phyloP scores from a whole-genome alignment of 2,888 invertebrate species.

The Scaeva pyrastri region DNA sequence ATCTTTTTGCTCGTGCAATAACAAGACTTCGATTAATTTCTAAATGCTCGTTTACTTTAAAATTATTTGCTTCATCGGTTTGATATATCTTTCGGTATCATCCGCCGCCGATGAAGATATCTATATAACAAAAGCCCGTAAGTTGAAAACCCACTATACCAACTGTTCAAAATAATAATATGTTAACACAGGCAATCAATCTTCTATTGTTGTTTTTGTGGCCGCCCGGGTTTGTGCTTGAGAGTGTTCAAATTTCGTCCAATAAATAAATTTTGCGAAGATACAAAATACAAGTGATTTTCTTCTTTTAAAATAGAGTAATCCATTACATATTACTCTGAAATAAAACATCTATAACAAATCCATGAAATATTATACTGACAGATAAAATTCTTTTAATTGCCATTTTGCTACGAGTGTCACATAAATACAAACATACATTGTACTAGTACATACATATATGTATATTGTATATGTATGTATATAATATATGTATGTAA shows the following conservation, averaged over 20 bases:
- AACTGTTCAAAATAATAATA: not conserved
- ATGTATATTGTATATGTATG: not conserved
- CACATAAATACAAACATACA: not conserved
- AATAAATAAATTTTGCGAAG: not conserved
- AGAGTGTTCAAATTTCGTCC: constrained; percentile 3
- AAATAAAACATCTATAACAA: constrained; percentile 9
- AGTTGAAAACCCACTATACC: constrained; percentile 28
- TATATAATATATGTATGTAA: too few species aligned
- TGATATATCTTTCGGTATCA: constrained; percentile 20
- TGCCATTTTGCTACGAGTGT: not conserved
- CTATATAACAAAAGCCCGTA: constrained; percentile 55
- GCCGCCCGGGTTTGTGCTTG: not conserved
- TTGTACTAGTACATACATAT: not conserved
- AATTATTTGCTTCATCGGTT: constrained; percentile 29
- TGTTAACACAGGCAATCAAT: constrained; percentile 4
- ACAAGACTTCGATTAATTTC: constrained; percentile 22
- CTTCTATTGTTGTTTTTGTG: constrained; percentile 2
- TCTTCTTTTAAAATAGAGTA: constrained; percentile 14
- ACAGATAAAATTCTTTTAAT: constrained; percentile 10
- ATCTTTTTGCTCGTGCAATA: constrained; percentile 18
- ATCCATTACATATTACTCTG: not conserved
- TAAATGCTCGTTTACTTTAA: constrained; percentile 17
- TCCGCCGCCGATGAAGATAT: constrained; percentile 30
- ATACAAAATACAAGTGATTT: not conserved
- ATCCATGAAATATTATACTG: constrained; percentile 4